Conservation (phyloP, 2,888 invertebrate species). For the Rhagonycha lutea region DNA sequence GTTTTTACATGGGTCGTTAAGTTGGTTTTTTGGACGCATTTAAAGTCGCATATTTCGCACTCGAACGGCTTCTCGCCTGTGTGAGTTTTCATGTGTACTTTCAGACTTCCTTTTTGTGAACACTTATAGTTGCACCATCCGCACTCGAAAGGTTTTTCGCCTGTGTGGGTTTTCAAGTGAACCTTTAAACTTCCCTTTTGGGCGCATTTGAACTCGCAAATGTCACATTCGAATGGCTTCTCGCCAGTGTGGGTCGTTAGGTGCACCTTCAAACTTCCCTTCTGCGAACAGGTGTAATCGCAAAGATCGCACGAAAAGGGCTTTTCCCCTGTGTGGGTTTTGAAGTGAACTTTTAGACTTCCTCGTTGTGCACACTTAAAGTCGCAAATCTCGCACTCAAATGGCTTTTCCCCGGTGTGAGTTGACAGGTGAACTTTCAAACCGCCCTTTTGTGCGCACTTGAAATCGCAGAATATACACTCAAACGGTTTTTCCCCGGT, state of each 20-base stretch:
- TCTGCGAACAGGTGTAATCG: not conserved
- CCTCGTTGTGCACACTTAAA: not conserved
- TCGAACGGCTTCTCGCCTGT: too few relatives aligned
- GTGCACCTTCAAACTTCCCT: not conserved
- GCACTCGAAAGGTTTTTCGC: too few relatives aligned
- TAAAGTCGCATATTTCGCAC: too few relatives aligned
- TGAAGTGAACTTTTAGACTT: not conserved
- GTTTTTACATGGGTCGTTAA: too few relatives aligned
- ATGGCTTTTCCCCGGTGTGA: not conserved
- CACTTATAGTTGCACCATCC: too few relatives aligned
- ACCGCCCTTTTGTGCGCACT: not conserved
- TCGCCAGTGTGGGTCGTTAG: not conserved
- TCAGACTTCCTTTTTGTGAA: too few relatives aligned
- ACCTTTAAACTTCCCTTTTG: too few relatives aligned
- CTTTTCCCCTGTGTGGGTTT: not conserved
- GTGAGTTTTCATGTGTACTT: too few relatives aligned
- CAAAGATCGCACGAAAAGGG: not conserved
- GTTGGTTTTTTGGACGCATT: too few relatives aligned
- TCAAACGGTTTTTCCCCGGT: not conserved
- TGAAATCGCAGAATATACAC: not conserved
- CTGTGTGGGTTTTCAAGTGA: not conserved
- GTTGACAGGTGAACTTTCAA: not conserved
- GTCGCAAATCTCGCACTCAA: not conserved
- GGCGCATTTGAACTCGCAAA: too few relatives aligned
- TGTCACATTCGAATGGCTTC: too few relatives aligned